A percentile compares a stretch with the other conserved stretches of the same genome.
Conservation (phyloP, 1,140 invertebrate genomes). For the Marisa cornuarietis region DNA sequence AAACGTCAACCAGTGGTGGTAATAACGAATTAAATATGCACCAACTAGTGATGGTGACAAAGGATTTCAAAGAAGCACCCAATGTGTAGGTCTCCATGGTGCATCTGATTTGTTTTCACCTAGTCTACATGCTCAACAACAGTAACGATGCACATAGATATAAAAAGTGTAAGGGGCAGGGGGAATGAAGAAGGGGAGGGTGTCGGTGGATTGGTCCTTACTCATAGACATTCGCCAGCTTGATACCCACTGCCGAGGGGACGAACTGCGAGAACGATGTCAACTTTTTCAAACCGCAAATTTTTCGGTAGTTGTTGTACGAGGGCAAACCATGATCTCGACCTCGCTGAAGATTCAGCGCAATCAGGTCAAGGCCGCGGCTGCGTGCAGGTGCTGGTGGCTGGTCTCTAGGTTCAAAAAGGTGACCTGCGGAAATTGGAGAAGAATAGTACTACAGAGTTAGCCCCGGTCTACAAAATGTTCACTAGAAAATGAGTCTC, state of each 20-base stretch:
- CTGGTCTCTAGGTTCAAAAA: slow-evolving; percentile 2
- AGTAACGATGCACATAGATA: too few relatives aligned
- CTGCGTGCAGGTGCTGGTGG: background rate
- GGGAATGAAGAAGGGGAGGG: too few relatives aligned
- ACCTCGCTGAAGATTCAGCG: slow-evolving; percentile 74
- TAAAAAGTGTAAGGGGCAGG: too few relatives aligned
- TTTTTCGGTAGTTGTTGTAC: slow-evolving; percentile 33
- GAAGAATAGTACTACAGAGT: slow-evolving; percentile 1
- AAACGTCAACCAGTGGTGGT: too few relatives aligned
- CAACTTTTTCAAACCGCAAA: slow-evolving; percentile 26
- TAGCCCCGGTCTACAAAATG: too few relatives aligned
- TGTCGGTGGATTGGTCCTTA: background rate
- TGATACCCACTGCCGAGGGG: background rate
- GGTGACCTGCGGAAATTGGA: background rate
- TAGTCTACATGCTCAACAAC: too few relatives aligned
- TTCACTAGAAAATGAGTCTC: background rate
- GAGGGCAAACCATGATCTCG: slow-evolving; percentile 85
- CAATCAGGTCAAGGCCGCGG: slow-evolving; percentile 59
- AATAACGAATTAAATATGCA: too few relatives aligned
- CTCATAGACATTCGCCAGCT: background rate
- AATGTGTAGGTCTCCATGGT: too few relatives aligned
- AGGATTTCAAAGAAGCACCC: too few relatives aligned
- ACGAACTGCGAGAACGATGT: background rate
- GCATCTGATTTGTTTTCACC: too few relatives aligned
- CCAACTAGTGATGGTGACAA: too few relatives aligned